Base-by-base conservation (phyloP, 1,140 invertebrate species). In the Temnothorax longispinosus region DNA sequence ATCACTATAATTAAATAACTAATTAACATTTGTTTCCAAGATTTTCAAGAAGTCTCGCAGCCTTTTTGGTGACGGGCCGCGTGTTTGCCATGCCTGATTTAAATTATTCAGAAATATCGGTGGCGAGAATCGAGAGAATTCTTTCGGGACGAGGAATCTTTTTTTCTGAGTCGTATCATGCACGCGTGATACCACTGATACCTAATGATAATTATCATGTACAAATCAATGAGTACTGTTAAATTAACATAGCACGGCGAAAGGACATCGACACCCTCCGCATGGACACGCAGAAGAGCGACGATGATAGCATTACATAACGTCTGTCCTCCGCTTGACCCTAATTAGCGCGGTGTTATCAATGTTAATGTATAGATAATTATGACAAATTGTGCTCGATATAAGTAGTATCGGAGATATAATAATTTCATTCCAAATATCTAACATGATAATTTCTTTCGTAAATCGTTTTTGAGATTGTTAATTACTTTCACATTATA, bases 311-410 rank as follows among this genome's bases (percentile, higher is more conserved):
- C 58, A 50, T 69, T 71, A 47, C 2, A 6, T 71, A 72, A 80
- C 11, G 4, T 4, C 13, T 56, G 18, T 15, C 15, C 35, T 54
- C n/a, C n/a, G 52, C n/a, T 35, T 58, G 41, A 82, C 18, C 54
- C 18, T 60, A 72, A 74, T 74, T 82, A 72, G 41, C 38, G 7
- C 18, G 38, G 64, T 69, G 18, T 82, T 60, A 74, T 74, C 80
- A 2, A 2, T 38, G 3, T 18, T 27, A 35, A 67, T 38, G n/a
- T 0, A 7, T 18, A 67, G 35, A 82, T 60, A 58, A 74, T 60
- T 60, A 5, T 15, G 21, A 72, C 78, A 60, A 44, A 27, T 71
- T 54, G 1, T 38, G 35, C 1, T 11, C 6, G n/a, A 11, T 10
- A 1, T 54, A 21, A 81, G 6, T 44, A 44, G 8, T 10, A 44